These are phyloP conservation scores for Rhizomys pruinosus DNA, from an alignment of 2,113 vertebrate genomes.

Conservation along the genomic window DNA sequence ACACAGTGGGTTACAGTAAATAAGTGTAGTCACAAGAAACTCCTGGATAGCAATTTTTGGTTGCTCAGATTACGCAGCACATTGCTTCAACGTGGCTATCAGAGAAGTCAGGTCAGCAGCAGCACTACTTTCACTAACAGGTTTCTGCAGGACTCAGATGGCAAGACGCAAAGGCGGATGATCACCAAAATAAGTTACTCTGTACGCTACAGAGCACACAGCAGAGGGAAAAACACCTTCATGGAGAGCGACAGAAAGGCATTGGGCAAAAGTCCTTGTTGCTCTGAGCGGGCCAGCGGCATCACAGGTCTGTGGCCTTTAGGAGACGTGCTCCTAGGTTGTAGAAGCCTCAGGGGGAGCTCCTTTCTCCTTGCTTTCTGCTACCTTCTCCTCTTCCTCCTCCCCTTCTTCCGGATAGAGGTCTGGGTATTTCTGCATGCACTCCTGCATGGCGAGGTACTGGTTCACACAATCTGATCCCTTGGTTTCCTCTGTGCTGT, in stretches of 20 bases:
- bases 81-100: conserved; percentile 60
- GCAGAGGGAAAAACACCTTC: conserved; percentile 71
- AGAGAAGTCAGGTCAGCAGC: conserved; percentile 55
- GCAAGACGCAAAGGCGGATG: conserved; percentile 66
- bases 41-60: background rate
- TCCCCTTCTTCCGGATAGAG: conserved; percentile 93
- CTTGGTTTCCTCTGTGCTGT: conserved; percentile 95
- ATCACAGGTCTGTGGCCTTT: conserved; percentile 73
- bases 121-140: conserved; percentile 31
- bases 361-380: background rate
- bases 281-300: conserved; percentile 62
- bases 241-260: conserved; percentile 54
- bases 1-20: conserved; percentile 13
- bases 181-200: conserved; percentile 82
- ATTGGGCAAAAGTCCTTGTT: conserved; percentile 70
- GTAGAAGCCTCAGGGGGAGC: conserved; percentile 59
- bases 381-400: conserved; percentile 72
- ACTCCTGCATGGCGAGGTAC: conserved; percentile 97
- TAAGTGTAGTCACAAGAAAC: background rate
- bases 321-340: conserved; percentile 82
- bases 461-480: conserved; percentile 95
- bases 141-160: conserved; percentile 40
- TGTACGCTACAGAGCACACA: conserved; percentile 77
- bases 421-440: conserved; percentile 97
- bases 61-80: conserved; percentile 51